Evolutionary conservation across 2,888 invertebrate genomes (phyloP), one percentile per base, ranked within the genome.

Genomic region (Diabrotica balteata): DNA sequence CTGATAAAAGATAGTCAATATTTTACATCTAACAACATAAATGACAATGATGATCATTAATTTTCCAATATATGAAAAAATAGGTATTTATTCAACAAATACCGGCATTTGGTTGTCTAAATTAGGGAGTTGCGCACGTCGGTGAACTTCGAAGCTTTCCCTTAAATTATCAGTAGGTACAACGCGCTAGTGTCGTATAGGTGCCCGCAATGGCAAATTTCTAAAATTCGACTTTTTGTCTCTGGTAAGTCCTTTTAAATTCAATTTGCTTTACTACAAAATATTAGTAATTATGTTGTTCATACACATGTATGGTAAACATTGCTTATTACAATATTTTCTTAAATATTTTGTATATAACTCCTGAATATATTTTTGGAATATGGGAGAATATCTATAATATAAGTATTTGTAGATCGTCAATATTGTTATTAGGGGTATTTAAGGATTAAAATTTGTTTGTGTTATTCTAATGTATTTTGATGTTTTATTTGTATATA

Each of bases 101-200:
- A 81, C 81, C 80, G 79, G 81, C 82, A 82, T 81, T 76, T 83
- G 80, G 82, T 81, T 81, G 82, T 81, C 80, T 81, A 80, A 82
- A 81, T 83, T 82, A 78, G 80, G 80, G 82, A 83, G 83, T 81
- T 83, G 82, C 82, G 83, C 83, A 82, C 79, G 80, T 75, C 79
- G 77, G 77, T 80, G 76, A 77, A 78, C 77, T 81, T 80, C 80
- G 79, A 79, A 79, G 81, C 80, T 80, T 75, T 78, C 81, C 80
- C 81, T 80, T 82, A 81, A 82, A 81, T 84, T 83, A 84, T 83
- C 83, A 84, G 84, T 84, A 84, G 84, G 83, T 83, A 83, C 81
- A 82, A 82, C 82, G 83, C 83, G 82, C 80, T 83, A 81, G 84
- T 83, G 81, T 82, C 80, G 84, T 82, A 76, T 82, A 82, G 83